A percentile compares a stretch with the other conserved stretches of the same genome.
Conservation (phyloP, 2,797 vertebrate genomes). For the Aldrovandia affinis region DNA sequence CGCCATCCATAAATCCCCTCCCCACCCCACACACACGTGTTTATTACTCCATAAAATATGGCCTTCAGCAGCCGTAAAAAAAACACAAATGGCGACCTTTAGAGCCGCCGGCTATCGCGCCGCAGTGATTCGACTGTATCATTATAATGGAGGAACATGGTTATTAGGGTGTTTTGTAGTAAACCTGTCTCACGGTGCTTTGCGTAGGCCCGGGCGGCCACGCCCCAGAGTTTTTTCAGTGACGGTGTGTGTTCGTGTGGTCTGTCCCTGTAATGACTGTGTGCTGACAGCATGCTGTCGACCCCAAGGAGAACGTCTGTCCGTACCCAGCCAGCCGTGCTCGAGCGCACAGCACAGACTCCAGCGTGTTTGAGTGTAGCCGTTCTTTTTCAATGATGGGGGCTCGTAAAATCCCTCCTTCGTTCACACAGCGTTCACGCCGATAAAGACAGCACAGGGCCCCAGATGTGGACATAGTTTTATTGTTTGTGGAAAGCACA, state of each 20-base stretch:
- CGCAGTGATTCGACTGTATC: neutral
- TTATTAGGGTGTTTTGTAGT: neutral
- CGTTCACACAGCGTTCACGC: neutral
- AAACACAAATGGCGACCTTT: neutral
- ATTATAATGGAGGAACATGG: neutral
- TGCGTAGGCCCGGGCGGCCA: neutral
- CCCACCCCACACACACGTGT: constrained; percentile 34
- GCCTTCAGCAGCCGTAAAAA: constrained; percentile 47
- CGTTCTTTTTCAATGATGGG: neutral
- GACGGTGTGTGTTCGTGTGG: neutral
- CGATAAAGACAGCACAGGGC: constrained; percentile 15
- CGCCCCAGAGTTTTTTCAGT: neutral
- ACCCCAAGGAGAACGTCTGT: neutral
- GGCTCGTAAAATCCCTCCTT: neutral
- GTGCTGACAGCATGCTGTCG: neutral
- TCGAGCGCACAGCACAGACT: neutral
- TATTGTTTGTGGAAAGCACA: constrained; percentile 71
- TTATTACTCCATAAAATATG: constrained; percentile 46
- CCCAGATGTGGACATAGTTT: constrained; percentile 48
- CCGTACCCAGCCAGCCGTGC: neutral
- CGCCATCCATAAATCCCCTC: constrained; percentile 30
- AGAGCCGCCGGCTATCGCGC: neutral
- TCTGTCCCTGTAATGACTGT: neutral
- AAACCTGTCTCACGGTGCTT: neutral
- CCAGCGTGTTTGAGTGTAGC: neutral